Percentiles rank a stretch among this genome's conserved stretches.
Evolutionary conservation across 1,140 invertebrate genomes (phyloP).

Genomic region (Druon quercuslanigerum): DNA sequence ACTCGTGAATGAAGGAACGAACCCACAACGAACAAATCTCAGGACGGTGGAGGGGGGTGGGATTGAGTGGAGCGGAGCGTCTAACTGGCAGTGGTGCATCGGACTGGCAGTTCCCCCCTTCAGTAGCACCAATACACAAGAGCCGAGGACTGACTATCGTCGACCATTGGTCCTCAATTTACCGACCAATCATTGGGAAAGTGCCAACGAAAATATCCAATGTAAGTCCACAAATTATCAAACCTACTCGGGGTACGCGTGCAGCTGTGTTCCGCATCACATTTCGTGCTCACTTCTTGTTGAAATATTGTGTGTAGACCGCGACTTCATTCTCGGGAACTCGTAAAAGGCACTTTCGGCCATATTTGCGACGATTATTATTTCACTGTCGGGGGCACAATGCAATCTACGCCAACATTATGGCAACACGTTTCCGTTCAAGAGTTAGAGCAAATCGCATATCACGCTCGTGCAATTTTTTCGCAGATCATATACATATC

Average conservation of each 20-base stretch:
- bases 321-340: conserved; percentile 23
- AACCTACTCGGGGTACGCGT: conserved; percentile 67
- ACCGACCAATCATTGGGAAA: conserved; percentile 83
- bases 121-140: conserved; percentile 79
- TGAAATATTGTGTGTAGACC: conserved; percentile 24
- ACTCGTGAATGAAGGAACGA: too few species aligned
- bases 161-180: conserved; percentile 82
- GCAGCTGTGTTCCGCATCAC: conserved; percentile 33
- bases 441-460: background rate
- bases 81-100: conserved; percentile 43
- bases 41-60: conserved; percentile 36
- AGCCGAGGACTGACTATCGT: conserved; percentile 76
- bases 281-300: conserved; percentile 31
- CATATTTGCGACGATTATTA: conserved; percentile 58
- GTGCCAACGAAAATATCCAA: conserved; percentile 83
- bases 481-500: too few species aligned
- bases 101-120: conserved; percentile 75
- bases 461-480: background rate
- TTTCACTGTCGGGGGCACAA: conserved; percentile 2
- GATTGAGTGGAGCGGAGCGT: conserved; percentile 43
- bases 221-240: conserved; percentile 88
- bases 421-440: background rate
- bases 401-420: background rate
- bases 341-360: conserved; percentile 50
- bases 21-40: too few species aligned